Evolutionary conservation across 2,113 vertebrate genomes (phyloP).

Genomic region (Siniperca knerii): DNA sequence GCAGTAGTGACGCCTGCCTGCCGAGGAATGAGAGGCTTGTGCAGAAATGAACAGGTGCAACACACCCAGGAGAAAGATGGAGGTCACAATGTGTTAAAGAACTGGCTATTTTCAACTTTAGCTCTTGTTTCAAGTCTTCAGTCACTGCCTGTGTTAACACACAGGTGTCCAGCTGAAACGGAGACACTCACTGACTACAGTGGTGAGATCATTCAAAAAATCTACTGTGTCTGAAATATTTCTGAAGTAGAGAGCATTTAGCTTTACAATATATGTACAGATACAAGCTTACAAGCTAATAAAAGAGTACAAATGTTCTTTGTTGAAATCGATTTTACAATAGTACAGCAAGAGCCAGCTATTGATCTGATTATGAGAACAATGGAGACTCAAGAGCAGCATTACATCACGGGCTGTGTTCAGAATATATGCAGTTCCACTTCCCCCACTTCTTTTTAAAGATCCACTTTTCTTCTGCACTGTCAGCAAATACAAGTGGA

Average conservation of each 20-base stretch:
- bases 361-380: conserved; percentile 50
- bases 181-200: background rate
- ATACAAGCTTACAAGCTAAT: conserved; percentile 32
- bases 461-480: background rate
- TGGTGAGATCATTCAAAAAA: background rate
- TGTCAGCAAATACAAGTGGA: background rate
- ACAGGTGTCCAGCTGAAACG: background rate
- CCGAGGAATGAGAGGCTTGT: conserved; percentile 25
- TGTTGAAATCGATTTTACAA: conserved; percentile 32
- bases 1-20: background rate
- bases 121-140: conserved; percentile 29
- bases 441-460: conserved; percentile 16
- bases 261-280: conserved; percentile 6
- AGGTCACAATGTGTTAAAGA: conserved; percentile 22
- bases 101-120: conserved; percentile 46
- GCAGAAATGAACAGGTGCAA: conserved; percentile 55
- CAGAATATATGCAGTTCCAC: conserved; percentile 18
- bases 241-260: background rate
- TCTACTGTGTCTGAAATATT: conserved; percentile 6
- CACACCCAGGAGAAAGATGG: conserved; percentile 30
- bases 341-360: conserved; percentile 8
- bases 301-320: background rate
- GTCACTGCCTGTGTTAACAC: conserved; percentile 1
- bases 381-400: conserved; percentile 9
- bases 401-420: conserved; percentile 5